Evolutionary conservation across 2,888 invertebrate species (phyloP).

Genomic region (Seira musarum): DNA sequence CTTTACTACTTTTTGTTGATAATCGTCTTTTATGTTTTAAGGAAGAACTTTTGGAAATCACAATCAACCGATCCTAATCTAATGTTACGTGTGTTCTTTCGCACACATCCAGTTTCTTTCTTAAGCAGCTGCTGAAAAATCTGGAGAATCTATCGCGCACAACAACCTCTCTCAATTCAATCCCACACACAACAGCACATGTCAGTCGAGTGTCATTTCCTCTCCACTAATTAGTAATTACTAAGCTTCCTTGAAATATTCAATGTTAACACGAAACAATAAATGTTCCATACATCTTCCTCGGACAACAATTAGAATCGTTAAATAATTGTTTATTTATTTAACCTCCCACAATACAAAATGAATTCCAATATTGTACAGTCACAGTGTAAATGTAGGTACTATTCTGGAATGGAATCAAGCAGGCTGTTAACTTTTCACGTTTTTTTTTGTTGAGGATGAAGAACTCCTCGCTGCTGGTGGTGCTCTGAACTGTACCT

Average conservation of each 20-base stretch:
- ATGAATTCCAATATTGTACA: not conserved
- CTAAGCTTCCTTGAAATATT: too few relatives aligned
- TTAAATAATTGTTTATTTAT: not conserved
- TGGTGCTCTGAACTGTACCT: too few relatives aligned
- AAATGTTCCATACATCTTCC: not conserved
- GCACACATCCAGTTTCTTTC: not conserved
- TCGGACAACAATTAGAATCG: not conserved
- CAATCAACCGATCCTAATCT: not conserved
- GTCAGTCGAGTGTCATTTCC: too few relatives aligned
- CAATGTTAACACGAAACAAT: too few relatives aligned
- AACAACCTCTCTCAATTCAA: not conserved
- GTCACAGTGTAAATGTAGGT: not conserved
- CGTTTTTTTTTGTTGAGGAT: too few relatives aligned
- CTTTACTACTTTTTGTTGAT: not conserved
- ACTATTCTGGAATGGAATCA: not conserved
- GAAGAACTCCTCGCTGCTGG: too few relatives aligned
- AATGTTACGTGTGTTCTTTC: not conserved
- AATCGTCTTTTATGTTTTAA: constrained; percentile 8
- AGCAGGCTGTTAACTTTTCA: constrained; percentile 3
- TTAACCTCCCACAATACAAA: not conserved
- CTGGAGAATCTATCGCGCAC: constrained; percentile 32
- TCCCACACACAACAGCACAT: constrained; percentile 1
- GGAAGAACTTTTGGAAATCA: not conserved
- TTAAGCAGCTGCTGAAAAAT: constrained; percentile 36
- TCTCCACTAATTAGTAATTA: too few relatives aligned